Evolutionary conservation across 35 echinoderm and acorn worm species (phyloP), one percentile per base, ranked within the genome.

Genomic region (Lytechinus variegatus): DNA sequence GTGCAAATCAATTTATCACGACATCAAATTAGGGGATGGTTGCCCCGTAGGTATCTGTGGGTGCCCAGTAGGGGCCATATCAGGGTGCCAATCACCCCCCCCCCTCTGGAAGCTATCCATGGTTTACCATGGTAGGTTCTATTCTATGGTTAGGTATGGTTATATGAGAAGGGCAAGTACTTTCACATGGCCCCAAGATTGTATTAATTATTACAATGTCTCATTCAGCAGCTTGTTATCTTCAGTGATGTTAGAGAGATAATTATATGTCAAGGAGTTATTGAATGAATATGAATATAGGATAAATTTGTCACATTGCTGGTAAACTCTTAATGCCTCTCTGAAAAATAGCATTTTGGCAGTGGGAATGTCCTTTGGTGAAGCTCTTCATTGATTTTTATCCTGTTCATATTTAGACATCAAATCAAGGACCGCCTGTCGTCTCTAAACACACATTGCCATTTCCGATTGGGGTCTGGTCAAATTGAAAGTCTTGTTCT

Each of bases 1-100:
- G 88, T 90, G 7, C 88, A 90, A 90, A 90, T 90, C 88, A 90
- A 90, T 90, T 90, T 90, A 90, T 90, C 88, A 90, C 88, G 10
- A 44, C 52, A 54, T 90, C 88, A 90, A 90, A 90, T 90, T 90
- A 90, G 52, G 7, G 88, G 88, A 28, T 90, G 33, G 88, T 13
- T 90, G 28, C 88, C 88, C 88, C 14, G 66, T 79, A 24, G 66
- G 66, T 79, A 79, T 24, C 66, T 24, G 16, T 24, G 66, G 66
- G 66, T 79, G 66, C 66, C 66, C 66, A 79, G n/a, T 79, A 24
- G 66, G 66, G 66, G 16, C 66, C 66, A 79, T 24, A 24, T 16
- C 66, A 79, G 66, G 66, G 66, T 24, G 66, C n/a, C 66, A 24
- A 24, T 24, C 19, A 24, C 21, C 66, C 66, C 66, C 66, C n/a